phyloP scores from a whole-genome alignment of 23 tunicate species.

The Diplosoma virens region DNA sequence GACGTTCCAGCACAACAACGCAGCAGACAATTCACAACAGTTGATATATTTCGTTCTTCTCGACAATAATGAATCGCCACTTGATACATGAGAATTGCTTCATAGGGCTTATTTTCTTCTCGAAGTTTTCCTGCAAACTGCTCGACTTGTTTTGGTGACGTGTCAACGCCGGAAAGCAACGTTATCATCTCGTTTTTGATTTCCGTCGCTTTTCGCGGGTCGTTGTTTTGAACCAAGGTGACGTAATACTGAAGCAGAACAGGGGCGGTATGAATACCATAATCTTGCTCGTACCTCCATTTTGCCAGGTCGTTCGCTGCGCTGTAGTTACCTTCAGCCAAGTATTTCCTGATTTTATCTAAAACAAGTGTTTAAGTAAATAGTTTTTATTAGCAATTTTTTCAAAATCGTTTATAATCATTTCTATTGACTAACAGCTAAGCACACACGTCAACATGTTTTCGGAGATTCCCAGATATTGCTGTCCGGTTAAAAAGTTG shows the following conservation, averaged over 20 bases:
- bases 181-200: background rate
- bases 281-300: background rate
- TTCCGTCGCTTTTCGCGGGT: constrained; percentile 1
- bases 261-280: background rate
- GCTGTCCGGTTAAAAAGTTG: too few relatives aligned
- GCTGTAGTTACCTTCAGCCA: background rate
- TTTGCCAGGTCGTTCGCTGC: constrained; percentile 23
- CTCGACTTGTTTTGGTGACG: background rate
- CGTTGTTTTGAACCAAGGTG: background rate
- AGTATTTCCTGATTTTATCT: background rate
- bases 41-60: background rate
- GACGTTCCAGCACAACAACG: constrained; percentile 4
- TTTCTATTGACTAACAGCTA: too few relatives aligned
- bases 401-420: too few relatives aligned
- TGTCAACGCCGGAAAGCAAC: background rate
- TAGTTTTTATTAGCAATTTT: too few relatives aligned
- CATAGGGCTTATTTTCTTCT: background rate
- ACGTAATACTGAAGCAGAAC: constrained; percentile 23
- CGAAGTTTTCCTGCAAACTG: background rate
- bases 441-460: too few relatives aligned
- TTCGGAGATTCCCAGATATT: too few relatives aligned
- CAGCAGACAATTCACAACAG: background rate
- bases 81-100: constrained; percentile 9
- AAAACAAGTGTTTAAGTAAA: too few relatives aligned
- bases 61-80: constrained; percentile 5